Percentiles rank a stretch among this genome's conserved stretches.
Conservation (phyloP, 2,113 vertebrate species). For the Psammodynastes pulverulentus region DNA sequence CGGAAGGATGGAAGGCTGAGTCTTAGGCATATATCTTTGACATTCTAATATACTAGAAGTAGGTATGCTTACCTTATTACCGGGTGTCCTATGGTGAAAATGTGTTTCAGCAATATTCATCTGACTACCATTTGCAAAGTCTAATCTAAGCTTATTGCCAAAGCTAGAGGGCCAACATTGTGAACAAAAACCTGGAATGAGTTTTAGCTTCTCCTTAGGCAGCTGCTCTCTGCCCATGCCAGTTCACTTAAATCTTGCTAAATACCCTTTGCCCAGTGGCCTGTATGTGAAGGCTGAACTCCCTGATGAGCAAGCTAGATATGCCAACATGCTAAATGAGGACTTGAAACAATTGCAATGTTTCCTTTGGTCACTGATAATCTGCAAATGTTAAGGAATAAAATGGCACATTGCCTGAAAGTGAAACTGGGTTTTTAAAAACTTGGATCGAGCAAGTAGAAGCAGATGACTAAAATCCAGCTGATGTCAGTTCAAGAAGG, state of each 20-base stretch:
- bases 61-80: background rate
- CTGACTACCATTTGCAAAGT: background rate
- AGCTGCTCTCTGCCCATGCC: background rate
- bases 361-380: background rate
- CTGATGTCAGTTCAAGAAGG: background rate
- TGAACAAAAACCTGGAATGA: background rate
- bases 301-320: background rate
- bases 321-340: background rate
- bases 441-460: background rate
- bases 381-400: background rate
- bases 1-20: too few species aligned
- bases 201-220: background rate
- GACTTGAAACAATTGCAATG: background rate
- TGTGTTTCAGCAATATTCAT: background rate
- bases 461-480: conserved; percentile 11
- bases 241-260: background rate
- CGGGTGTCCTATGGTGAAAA: background rate
- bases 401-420: background rate
- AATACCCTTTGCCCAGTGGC: background rate
- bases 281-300: background rate
- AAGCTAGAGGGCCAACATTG: background rate
- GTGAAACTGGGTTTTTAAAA: background rate
- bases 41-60: background rate
- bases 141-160: background rate
- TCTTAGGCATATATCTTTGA: background rate